Conservation (phyloP, 2,113 vertebrate species). For the Cyprinodon tularosa region DNA sequence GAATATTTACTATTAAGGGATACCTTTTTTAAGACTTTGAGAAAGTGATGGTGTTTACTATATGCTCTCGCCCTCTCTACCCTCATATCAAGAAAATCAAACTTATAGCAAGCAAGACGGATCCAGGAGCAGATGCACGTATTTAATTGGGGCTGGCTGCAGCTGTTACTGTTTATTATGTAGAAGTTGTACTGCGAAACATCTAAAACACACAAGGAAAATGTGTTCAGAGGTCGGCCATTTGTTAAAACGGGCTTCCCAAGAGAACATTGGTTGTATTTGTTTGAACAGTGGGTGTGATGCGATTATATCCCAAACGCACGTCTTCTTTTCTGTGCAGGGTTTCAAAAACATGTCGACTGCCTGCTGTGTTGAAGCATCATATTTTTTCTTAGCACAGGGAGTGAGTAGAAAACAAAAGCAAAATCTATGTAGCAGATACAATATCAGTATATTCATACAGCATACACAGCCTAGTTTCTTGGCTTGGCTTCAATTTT, state of each 20-base stretch:
- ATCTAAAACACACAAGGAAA: conserved; percentile 35
- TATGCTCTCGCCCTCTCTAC: conserved; percentile 3
- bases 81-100: conserved; percentile 19
- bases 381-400: conserved; percentile 12
- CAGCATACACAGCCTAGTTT: conserved; percentile 4
- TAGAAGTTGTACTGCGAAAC: conserved; percentile 46
- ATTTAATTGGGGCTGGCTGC: conserved; percentile 71
- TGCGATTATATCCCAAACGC: conserved; percentile 7
- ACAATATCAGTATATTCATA: conserved; percentile 21
- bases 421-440: conserved; percentile 29
- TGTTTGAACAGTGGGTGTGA: conserved; percentile 25
- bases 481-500: neutral
- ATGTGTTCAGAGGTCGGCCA: conserved; percentile 32
- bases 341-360: conserved; percentile 9
- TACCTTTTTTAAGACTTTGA: neutral
- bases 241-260: conserved; percentile 50
- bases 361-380: conserved; percentile 27
- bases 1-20: neutral
- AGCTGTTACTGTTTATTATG: conserved; percentile 72
- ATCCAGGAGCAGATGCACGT: conserved; percentile 71
- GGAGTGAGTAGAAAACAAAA: conserved; percentile 41
- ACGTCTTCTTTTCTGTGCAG: neutral
- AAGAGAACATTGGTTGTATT: conserved; percentile 25
- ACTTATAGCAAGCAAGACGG: conserved; percentile 34
- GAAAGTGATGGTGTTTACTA: neutral